Conservation (phyloP, 2,888 invertebrate genomes). For the Hipparchia sbordonii region DNA sequence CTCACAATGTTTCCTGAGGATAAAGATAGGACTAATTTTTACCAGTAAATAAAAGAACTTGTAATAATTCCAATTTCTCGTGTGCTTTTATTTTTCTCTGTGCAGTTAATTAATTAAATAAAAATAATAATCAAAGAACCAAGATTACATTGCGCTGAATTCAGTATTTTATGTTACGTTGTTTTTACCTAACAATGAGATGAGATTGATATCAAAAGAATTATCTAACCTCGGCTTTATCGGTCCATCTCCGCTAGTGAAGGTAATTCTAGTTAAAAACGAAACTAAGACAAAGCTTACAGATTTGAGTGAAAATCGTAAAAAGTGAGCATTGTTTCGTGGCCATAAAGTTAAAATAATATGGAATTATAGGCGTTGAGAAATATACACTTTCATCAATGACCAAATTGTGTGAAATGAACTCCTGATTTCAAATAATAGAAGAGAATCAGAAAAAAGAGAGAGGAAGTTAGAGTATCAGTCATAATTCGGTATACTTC, state of each 20-base stretch:
- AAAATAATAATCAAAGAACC: slow-evolving; percentile 8
- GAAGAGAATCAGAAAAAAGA: no score
- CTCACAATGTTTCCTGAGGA: no score
- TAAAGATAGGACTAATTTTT: no score
- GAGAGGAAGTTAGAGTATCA: no score
- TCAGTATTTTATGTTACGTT: slow-evolving; percentile 27
- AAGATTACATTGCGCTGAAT: slow-evolving; percentile 19
- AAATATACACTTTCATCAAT: background rate
- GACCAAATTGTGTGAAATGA: background rate
- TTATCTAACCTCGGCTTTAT: slow-evolving; percentile 38
- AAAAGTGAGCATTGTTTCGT: slow-evolving; percentile 23
- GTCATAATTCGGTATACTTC: no score
- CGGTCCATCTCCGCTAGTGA: slow-evolving; percentile 27
- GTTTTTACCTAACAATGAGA: slow-evolving; percentile 25
- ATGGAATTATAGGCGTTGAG: background rate
- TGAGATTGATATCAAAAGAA: slow-evolving; percentile 29
- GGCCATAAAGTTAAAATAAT: background rate
- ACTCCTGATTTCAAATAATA: background rate
- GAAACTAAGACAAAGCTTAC: slow-evolving; percentile 24
- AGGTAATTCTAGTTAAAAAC: slow-evolving; percentile 30
- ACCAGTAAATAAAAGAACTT: background rate
- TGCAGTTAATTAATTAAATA: background rate
- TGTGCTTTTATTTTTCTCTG: background rate
- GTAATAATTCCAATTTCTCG: background rate
- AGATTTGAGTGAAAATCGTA: slow-evolving; percentile 23